These are phyloP conservation scores for Lasiurus borealis DNA, from an alignment of 2,113 vertebrate genomes.

Conservation along the genomic window DNA sequence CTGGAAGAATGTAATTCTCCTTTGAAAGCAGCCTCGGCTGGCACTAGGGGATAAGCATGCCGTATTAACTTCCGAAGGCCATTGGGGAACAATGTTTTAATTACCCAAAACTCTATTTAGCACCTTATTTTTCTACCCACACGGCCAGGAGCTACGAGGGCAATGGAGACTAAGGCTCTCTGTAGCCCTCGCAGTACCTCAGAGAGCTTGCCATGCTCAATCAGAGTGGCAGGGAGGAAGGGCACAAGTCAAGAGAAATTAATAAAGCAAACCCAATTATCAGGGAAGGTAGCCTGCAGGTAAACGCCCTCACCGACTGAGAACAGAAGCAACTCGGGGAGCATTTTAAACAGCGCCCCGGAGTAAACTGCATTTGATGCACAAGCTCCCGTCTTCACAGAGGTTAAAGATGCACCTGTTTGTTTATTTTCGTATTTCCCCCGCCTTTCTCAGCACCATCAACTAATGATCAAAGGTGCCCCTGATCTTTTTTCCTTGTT, in stretches of 20 bases:
- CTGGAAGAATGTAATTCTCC: not conserved
- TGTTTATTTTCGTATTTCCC: slow-evolving; percentile 68
- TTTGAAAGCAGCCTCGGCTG: not conserved
- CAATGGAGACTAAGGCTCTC: not conserved
- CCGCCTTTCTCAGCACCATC: slow-evolving; percentile 53
- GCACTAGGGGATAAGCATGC: not conserved
- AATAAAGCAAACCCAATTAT: slow-evolving; percentile 76
- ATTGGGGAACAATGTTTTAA: not conserved
- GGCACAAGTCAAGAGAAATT: slow-evolving; percentile 73
- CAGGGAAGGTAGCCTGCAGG: slow-evolving; percentile 69
- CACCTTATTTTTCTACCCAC: not conserved
- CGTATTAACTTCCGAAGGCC: slow-evolving; percentile 19
- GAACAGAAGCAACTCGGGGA: slow-evolving; percentile 73
- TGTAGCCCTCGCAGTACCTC: not conserved
- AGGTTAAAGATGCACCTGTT: slow-evolving; percentile 42
- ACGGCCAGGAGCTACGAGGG: slow-evolving; percentile 3
- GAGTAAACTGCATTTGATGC: slow-evolving; percentile 35
- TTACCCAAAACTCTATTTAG: slow-evolving; percentile 8
- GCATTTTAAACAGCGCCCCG: slow-evolving; percentile 61
- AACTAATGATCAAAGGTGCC: slow-evolving; percentile 60
- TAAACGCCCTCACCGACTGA: slow-evolving; percentile 64
- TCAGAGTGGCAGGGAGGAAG: slow-evolving; percentile 52
- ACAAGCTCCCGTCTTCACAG: slow-evolving; percentile 66
- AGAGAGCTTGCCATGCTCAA: slow-evolving; percentile 50
- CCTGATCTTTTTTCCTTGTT: slow-evolving; percentile 56